Evolutionary conservation across 2,888 invertebrate genomes (phyloP).

Genomic region (Anoplius nigerrimus): DNA sequence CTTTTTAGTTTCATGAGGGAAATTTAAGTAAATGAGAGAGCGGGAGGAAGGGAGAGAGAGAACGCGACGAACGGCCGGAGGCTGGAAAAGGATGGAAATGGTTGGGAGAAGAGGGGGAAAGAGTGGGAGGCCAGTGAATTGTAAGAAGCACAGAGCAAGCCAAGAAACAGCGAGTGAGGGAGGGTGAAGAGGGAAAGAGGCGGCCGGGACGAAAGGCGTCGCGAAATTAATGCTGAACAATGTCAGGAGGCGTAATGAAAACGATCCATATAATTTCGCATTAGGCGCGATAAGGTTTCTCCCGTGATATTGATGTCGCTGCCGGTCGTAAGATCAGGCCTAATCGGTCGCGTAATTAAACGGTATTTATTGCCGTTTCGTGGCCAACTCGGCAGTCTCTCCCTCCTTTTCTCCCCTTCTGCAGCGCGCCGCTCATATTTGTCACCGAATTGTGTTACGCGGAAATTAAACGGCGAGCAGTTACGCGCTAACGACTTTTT

Average conservation of each 20-base stretch:
- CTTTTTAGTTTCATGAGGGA: slow-evolving; percentile 51
- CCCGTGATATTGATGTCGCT: too few species aligned
- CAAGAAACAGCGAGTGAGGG: slow-evolving; percentile 5
- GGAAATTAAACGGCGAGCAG: too few species aligned
- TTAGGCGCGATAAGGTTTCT: slow-evolving; percentile 1
- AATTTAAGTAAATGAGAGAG: slow-evolving; percentile 38
- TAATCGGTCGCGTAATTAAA: too few species aligned
- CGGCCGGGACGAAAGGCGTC: slow-evolving; percentile 21
- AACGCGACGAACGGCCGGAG: neutral
- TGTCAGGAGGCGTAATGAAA: slow-evolving; percentile 7
- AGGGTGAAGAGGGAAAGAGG: neutral
- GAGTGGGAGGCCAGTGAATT: slow-evolving; percentile 1
- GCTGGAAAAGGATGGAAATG: slow-evolving; percentile 25
- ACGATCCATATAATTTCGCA: slow-evolving; percentile 10
- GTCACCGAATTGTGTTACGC: too few species aligned
- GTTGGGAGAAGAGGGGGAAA: slow-evolving; percentile 19
- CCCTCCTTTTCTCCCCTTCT: too few species aligned
- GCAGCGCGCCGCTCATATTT: too few species aligned
- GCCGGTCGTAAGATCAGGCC: too few species aligned
- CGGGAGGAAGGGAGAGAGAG: slow-evolving; percentile 20
- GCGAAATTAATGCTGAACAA: slow-evolving; percentile 43
- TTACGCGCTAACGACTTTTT: too few species aligned
- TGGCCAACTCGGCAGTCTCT: too few species aligned
- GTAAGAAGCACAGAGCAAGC: neutral
- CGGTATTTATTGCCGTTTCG: too few species aligned